These are phyloP conservation scores for Palythoa grandis DNA, from an alignment of 92 coral and sea anemone species.

Conservation along the genomic window DNA sequence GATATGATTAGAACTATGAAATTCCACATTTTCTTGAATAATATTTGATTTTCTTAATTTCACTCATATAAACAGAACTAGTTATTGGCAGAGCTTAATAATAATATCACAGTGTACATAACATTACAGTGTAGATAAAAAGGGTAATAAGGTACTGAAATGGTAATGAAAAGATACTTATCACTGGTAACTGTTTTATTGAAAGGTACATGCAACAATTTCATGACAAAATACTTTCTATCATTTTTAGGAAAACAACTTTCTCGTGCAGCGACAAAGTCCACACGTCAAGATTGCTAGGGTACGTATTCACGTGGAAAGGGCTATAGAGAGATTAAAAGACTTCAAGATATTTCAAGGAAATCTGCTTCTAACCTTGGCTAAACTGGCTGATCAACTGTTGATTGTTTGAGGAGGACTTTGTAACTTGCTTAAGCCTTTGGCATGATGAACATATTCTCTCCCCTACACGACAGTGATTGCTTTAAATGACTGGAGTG, in stretches of 20 bases:
- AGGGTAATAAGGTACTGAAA: neutral
- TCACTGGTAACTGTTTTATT: neutral
- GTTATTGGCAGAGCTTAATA: no score
- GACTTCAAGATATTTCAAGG: slow-evolving; percentile 71
- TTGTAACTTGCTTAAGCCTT: slow-evolving; percentile 44
- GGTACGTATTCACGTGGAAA: slow-evolving; percentile 72
- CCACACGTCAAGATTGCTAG: slow-evolving; percentile 66
- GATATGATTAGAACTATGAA: no score
- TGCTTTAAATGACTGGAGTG: neutral
- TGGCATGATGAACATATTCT: slow-evolving; percentile 42
- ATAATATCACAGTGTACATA: no score
- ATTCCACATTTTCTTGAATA: no score
- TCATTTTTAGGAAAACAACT: slow-evolving; percentile 60
- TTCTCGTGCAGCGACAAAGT: slow-evolving; percentile 59
- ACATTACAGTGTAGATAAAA: no score
- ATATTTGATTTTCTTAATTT: no score
- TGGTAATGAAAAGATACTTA: slow-evolving; percentile 11
- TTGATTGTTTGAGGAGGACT: slow-evolving; percentile 37
- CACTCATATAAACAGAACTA: no score
- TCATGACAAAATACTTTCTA: neutral
- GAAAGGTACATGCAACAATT: no score
- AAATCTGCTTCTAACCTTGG: slow-evolving; percentile 48
- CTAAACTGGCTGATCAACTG: slow-evolving; percentile 18
- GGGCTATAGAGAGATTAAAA: slow-evolving; percentile 51
- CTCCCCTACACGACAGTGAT: neutral